A percentile compares a stretch with the other conserved stretches of the same genome.
These are phyloP conservation scores for Diadegma fenestrale DNA, from an alignment of 2,888 invertebrate species.

Conservation along the genomic window DNA sequence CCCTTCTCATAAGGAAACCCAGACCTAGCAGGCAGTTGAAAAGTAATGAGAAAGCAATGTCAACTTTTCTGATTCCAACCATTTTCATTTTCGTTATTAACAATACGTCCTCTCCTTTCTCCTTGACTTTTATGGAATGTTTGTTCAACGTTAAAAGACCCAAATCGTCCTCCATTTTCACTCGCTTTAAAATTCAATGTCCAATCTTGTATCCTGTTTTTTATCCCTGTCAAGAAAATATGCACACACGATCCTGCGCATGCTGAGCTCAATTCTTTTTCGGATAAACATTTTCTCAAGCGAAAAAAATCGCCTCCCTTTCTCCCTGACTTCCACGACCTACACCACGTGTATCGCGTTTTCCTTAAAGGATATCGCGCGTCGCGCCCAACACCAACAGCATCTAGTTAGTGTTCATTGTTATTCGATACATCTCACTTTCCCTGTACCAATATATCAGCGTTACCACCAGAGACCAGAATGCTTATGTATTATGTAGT, in stretches of 20 bases:
- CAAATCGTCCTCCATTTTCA: no score
- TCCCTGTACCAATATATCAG: slow-evolving; percentile 37
- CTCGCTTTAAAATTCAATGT: not conserved
- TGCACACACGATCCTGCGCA: not conserved
- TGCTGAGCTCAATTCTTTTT: not conserved
- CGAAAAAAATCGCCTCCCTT: not conserved
- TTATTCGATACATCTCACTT: slow-evolving; percentile 55
- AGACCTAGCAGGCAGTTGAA: not conserved
- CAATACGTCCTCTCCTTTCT: not conserved
- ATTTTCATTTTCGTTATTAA: not conserved
- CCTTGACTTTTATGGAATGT: not conserved
- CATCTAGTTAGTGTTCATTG: slow-evolving; percentile 61
- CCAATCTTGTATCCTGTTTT: not conserved
- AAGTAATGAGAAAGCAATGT: slow-evolving; percentile 1
- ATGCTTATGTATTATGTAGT: slow-evolving; percentile 48
- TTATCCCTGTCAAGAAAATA: not conserved
- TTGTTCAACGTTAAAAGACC: not conserved
- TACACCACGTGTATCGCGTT: slow-evolving; percentile 24
- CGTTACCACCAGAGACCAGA: slow-evolving; percentile 24
- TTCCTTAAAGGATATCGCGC: slow-evolving; percentile 47
- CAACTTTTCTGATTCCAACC: not conserved
- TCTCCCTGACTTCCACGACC: not conserved
- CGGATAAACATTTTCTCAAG: not conserved
- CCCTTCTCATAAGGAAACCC: not conserved
- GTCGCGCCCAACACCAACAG: slow-evolving; percentile 46